Evolutionary conservation across 2,888 invertebrate species (phyloP), one percentile per base, ranked within the genome.

Genomic region (Pyrocoelia pectoralis): DNA sequence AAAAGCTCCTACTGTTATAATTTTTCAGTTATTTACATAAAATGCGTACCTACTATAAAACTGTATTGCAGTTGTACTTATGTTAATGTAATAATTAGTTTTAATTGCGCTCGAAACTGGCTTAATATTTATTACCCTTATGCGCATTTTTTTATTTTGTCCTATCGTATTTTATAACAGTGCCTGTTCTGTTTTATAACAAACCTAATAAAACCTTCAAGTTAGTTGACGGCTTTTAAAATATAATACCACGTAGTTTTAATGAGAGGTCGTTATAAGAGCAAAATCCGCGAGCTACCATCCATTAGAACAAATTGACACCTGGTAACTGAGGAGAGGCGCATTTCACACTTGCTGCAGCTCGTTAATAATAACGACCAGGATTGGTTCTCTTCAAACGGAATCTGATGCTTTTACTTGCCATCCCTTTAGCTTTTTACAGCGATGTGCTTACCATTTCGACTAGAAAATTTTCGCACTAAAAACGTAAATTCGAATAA

Each of bases 301-400:
- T 81, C 80, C 79, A 81, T 82, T 81, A 82, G 79, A 81, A 81
- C 81, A 82, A 82, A 82, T 82, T 81, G 81, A 81, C 82, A 82
- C 81, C 80, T 81, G 79, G 79, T 77, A 75, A 76, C 76, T 75
- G 76, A 74, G 73, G 72, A 69, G 66, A 68, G 68, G 70, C 69
- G 68, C 73, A 70, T 69, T 70, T 69, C 70, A 69, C 71, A 70
- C 72, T 74, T 73, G 73, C 73, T 73, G 74, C 74, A 73, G 75
- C 77, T 79, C 77, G 77, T 79, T 79, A 79, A 73, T 76, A 76
- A 76, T 77, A 78, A 78, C 78, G 77, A 78, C 70, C 71, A 54
- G 72, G 74, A 75, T 76, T 76, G 77, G 76, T 76, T 76, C 74
- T 71, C 73, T 71, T 67, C 69, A 62, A 69, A 53, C 56, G 41